Conservation (phyloP, 2,888 invertebrate genomes). For the Baccha elongata region DNA sequence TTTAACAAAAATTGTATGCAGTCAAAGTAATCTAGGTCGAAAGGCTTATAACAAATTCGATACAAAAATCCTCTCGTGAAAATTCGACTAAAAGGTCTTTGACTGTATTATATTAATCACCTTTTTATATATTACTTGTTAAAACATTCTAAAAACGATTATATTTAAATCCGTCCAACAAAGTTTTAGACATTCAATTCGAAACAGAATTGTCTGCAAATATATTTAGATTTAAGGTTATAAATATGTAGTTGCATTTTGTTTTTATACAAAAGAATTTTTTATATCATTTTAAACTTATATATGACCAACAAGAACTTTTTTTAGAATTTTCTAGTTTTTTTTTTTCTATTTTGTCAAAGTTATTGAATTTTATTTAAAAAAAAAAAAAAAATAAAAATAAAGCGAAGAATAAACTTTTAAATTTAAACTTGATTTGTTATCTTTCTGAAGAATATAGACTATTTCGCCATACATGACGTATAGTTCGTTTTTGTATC, state of each 20-base stretch:
- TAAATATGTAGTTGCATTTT: no score
- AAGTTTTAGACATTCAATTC: conserved; percentile 21
- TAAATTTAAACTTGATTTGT: no score
- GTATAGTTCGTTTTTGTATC: no score
- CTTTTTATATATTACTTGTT: not conserved
- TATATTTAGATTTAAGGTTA: conserved; percentile 32
- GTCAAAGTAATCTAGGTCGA: no score
- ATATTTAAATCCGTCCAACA: conserved; percentile 62
- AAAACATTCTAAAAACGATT: conserved; percentile 25
- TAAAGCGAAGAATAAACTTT: no score
- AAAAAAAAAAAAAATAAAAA: not conserved
- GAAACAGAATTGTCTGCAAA: conserved; percentile 5
- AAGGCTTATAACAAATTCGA: no score
- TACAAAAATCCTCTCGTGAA: no score
- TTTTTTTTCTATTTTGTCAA: not conserved
- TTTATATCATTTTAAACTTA: conserved; percentile 1
- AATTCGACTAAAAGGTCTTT: no score
- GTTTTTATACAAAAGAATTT: conserved; percentile 31
- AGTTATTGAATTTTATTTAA: not conserved
- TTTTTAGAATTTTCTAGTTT: not conserved
- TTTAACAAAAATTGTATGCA: conserved; percentile 16
- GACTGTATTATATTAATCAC: conserved; percentile 10
- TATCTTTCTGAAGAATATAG: no score
- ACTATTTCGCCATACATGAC: no score
- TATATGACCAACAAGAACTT: conserved; percentile 2